Evolutionary conservation across 2,113 vertebrate genomes (phyloP).

Genomic region (Salvelinus namaycush): DNA sequence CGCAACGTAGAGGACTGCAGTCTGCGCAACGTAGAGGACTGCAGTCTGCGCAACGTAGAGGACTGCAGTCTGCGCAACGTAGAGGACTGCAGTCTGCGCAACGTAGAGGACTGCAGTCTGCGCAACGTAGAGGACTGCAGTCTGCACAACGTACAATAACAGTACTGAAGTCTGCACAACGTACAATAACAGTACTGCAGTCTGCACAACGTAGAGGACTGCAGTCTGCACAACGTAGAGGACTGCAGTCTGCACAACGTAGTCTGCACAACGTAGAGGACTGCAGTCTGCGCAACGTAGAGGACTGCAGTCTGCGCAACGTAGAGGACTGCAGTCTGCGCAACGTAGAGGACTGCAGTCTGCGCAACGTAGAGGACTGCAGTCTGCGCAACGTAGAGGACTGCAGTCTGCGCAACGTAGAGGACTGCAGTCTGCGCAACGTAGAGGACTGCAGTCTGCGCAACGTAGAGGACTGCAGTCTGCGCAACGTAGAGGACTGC

Average conservation of each 20-base stretch:
- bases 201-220: neutral
- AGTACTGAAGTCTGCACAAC: neutral
- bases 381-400: too few species aligned
- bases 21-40: neutral
- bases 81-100: neutral
- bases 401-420: too few species aligned
- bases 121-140: neutral
- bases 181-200: neutral
- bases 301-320: neutral
- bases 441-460: neutral
- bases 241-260: neutral
- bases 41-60: neutral
- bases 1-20: neutral
- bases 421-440: neutral
- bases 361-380: too few species aligned
- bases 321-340: too few species aligned
- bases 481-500: neutral
- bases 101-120: neutral
- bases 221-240: neutral
- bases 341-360: too few species aligned
- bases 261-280: neutral
- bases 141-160: slow-evolving; percentile 3
- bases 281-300: neutral
- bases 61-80: neutral
- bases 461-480: neutral